Percentiles rank a stretch among this genome's conserved stretches.
Conservation (phyloP, 2,797 vertebrate species). For the Cynopterus sphinx region DNA sequence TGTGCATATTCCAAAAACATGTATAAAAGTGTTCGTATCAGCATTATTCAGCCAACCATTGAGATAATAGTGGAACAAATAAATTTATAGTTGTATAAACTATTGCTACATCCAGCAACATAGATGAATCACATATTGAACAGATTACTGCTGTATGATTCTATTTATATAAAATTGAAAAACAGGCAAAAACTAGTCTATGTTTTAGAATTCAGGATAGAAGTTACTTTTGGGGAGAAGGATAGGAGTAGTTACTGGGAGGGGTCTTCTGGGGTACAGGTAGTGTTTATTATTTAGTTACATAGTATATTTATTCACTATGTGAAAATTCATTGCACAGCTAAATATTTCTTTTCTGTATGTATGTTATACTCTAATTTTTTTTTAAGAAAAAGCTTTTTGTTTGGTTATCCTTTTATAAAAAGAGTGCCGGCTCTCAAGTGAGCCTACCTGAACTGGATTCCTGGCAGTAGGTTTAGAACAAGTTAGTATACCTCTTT, state of each 20-base stretch:
- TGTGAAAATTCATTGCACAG: background rate
- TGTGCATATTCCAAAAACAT: background rate
- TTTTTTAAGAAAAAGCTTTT: background rate
- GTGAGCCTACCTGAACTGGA: background rate
- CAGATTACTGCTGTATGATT: background rate
- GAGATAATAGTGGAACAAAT: background rate
- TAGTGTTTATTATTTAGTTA: background rate
- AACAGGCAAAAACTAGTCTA: background rate
- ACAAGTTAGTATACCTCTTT: background rate
- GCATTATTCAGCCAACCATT: background rate
- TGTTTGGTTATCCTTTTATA: background rate
- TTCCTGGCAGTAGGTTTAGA: background rate
- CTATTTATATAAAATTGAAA: conserved; percentile 19
- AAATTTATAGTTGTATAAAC: background rate
- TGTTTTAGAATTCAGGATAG: background rate
- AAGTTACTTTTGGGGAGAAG: background rate
- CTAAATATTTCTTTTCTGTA: background rate
- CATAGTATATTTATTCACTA: background rate
- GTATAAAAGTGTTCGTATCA: background rate
- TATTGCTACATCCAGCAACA: background rate
- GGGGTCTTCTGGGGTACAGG: background rate
- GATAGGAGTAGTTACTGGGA: background rate
- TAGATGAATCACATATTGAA: background rate
- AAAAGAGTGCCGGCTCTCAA: background rate
- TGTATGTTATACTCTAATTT: background rate